Evolutionary conservation across 1,140 invertebrate genomes (phyloP).

Genomic region (Hylaeus volcanicus): DNA sequence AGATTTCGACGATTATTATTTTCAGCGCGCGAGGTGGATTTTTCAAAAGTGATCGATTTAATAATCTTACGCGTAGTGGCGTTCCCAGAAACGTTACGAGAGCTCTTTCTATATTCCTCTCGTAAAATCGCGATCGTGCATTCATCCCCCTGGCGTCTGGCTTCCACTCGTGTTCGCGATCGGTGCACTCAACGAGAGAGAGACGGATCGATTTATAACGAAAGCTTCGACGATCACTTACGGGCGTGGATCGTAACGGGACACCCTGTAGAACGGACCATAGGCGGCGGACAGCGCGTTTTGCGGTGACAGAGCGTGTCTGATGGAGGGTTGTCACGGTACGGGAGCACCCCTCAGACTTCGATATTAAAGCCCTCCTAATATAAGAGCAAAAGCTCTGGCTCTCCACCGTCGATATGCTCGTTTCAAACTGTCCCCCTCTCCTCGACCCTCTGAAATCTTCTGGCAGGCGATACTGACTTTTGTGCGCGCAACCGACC

Average conservation of each 20-base stretch:
- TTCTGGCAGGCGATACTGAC: constrained; percentile 50
- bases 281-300: constrained; percentile 73
- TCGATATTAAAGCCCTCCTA: constrained; percentile 77
- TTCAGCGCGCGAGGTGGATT: neutral
- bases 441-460: constrained; percentile 12
- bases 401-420: constrained; percentile 70
- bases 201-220: constrained; percentile 46
- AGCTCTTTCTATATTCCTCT: constrained; percentile 32
- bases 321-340: constrained; percentile 78
- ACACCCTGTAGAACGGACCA: constrained; percentile 63
- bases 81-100: neutral
- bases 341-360: constrained; percentile 74
- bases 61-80: neutral
- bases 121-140: constrained; percentile 41
- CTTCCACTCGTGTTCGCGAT: constrained; percentile 39
- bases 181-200: constrained; percentile 28
- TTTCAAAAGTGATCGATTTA: neutral
- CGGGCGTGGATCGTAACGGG: constrained; percentile 49
- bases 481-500: constrained; percentile 36
- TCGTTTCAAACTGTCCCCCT: constrained; percentile 54
- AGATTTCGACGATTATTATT: neutral
- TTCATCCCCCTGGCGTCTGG: constrained; percentile 18
- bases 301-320: constrained; percentile 79
- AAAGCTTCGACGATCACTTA: constrained; percentile 52
- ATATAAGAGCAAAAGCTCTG: constrained; percentile 76